Conservation (phyloP, 2,797 vertebrate genomes). For the Taeniopygia guttata region DNA sequence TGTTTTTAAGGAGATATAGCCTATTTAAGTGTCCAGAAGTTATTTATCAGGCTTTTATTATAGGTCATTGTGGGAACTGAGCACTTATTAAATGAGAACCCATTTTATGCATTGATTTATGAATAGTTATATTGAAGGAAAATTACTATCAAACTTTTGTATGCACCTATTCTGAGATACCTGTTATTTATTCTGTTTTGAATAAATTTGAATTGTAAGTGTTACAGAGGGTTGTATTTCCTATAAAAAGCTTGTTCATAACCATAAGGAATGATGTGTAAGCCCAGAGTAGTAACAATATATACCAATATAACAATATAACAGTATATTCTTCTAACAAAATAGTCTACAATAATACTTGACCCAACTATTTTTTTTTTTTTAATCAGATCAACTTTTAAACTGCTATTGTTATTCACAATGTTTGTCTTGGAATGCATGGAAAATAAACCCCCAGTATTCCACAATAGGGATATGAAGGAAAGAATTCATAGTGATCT, state of each 20-base stretch:
- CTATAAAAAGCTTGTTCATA: not conserved
- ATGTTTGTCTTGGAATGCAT: accelerated
- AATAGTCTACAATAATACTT: not conserved
- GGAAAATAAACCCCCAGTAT: not conserved
- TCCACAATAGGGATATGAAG: not conserved
- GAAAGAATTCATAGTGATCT: not conserved
- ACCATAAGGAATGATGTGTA: not conserved
- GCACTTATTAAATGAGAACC: not conserved
- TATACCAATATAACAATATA: too few species aligned
- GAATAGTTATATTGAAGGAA: not conserved
- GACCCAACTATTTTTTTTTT: not conserved
- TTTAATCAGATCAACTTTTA: not conserved
- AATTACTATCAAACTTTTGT: not conserved
- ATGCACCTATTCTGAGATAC: not conserved
- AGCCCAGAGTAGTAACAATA: not conserved
- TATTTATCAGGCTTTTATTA: not conserved
- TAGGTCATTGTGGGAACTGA: not conserved
- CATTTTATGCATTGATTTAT: not conserved
- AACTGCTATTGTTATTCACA: not conserved
- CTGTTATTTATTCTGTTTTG: not conserved
- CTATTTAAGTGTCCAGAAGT: not conserved
- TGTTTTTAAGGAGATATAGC: not conserved
- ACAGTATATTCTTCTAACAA: not conserved
- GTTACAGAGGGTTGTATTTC: not conserved
- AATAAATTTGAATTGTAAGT: not conserved